Evolutionary conservation across 2,888 invertebrate species (phyloP).

Genomic region (Abrostola tripartita): DNA sequence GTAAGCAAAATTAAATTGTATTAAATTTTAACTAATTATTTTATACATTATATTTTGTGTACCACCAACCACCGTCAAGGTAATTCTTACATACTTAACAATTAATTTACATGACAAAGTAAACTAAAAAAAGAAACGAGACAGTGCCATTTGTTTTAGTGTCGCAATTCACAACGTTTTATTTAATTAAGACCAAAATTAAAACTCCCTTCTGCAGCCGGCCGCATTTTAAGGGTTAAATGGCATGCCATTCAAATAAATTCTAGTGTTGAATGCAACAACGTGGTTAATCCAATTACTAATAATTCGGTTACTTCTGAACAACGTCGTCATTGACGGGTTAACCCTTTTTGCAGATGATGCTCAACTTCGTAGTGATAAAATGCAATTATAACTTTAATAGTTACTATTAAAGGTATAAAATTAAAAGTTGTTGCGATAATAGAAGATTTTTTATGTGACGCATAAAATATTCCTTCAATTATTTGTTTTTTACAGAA

Average conservation of each 20-base stretch:
- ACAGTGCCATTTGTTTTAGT: conserved; percentile 13
- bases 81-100: too few species aligned
- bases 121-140: conserved; percentile 9
- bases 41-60: too few species aligned
- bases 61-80: too few species aligned
- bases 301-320: conserved; percentile 77
- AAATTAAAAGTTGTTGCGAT: not conserved
- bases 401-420: not conserved
- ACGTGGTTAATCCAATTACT: conserved; percentile 76
- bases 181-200: conserved; percentile 58
- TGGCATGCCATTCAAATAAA: conserved; percentile 78
- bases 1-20: too few species aligned
- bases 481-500: too few species aligned
- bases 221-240: conserved; percentile 72
- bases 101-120: not conserved
- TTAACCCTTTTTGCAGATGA: conserved; percentile 80
- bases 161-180: conserved; percentile 41
- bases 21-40: too few species aligned
- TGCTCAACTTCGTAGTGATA: conserved; percentile 52
- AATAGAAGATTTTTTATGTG: too few species aligned
- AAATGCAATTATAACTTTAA: conserved; percentile 30
- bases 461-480: too few species aligned
- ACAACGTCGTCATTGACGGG: conserved; percentile 68
- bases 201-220: conserved; percentile 55
- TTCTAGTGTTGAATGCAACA: conserved; percentile 73